These are phyloP conservation scores for Mellilla xanthometata DNA, from an alignment of 2,888 invertebrate genomes.

Conservation along the genomic window DNA sequence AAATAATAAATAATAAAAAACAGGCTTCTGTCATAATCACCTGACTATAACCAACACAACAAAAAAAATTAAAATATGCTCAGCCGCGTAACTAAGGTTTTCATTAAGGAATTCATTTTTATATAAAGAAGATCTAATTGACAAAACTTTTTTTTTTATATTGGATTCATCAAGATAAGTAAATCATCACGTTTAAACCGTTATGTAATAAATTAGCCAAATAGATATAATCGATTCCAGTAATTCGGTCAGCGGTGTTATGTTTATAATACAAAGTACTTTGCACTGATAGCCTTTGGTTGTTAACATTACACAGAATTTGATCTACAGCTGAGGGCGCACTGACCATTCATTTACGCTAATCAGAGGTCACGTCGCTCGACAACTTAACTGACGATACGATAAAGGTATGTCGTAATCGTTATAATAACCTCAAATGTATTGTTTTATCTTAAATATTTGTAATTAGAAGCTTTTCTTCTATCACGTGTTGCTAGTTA, in stretches of 20 bases:
- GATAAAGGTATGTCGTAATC: slow-evolving; percentile 14
- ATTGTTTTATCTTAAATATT: slow-evolving; percentile 21
- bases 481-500: slow-evolving; percentile 20
- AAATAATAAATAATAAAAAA: no score
- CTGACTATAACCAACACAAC: no score
- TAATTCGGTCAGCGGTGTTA: background rate
- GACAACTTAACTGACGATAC: slow-evolving; percentile 29
- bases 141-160: no score
- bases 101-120: no score
- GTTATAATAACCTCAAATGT: slow-evolving; percentile 38
- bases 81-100: no score
- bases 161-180: no score
- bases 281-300: background rate
- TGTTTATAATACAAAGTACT: background rate
- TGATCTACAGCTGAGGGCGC: background rate
- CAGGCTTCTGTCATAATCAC: no score
- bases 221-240: background rate
- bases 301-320: background rate
- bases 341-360: slow-evolving; percentile 13
- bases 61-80: no score
- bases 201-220: no score
- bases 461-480: slow-evolving; percentile 27
- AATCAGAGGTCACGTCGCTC: slow-evolving; percentile 35
- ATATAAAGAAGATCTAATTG: no score
- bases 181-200: no score